phyloP scores from a whole-genome alignment of 2,888 invertebrate species.

The Noctuana brunneofusca region DNA sequence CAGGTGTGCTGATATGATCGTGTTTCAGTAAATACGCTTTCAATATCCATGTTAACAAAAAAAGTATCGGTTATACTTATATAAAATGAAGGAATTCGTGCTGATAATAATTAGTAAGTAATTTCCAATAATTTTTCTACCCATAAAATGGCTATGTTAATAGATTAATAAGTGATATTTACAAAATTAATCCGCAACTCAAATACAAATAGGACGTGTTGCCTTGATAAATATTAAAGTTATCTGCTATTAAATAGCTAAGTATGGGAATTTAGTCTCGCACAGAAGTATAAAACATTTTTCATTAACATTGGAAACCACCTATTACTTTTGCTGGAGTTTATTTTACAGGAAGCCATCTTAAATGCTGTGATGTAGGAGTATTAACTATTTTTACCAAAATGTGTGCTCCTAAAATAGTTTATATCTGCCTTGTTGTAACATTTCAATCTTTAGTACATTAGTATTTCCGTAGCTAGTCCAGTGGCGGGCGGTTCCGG shows the following conservation, averaged over 20 bases:
- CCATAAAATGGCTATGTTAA: too few relatives aligned
- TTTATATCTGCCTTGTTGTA: background rate
- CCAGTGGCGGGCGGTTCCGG: slow-evolving; percentile 36
- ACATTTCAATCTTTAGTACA: slow-evolving; percentile 9
- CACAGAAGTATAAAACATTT: background rate
- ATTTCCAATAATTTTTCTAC: too few relatives aligned
- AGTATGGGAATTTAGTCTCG: too few relatives aligned
- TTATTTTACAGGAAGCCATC: slow-evolving; percentile 9
- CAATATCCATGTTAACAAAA: too few relatives aligned
- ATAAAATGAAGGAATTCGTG: too few relatives aligned
- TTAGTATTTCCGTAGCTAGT: background rate
- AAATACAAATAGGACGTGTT: slow-evolving; percentile 1
- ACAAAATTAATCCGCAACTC: too few relatives aligned
- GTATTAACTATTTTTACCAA: too few relatives aligned
- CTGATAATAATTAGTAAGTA: too few relatives aligned
- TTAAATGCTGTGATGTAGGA: slow-evolving; percentile 8
- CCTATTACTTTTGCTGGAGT: background rate
- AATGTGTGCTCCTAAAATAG: background rate
- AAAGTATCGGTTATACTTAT: too few relatives aligned
- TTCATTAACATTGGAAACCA: background rate
- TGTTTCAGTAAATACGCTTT: too few relatives aligned
- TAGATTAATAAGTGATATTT: too few relatives aligned
- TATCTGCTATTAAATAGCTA: background rate
- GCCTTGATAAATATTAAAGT: slow-evolving; percentile 9
- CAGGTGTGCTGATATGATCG: too few relatives aligned